Evolutionary conservation across 1,140 invertebrate species (phyloP).

Genomic region (Heliconius nattereri): DNA sequence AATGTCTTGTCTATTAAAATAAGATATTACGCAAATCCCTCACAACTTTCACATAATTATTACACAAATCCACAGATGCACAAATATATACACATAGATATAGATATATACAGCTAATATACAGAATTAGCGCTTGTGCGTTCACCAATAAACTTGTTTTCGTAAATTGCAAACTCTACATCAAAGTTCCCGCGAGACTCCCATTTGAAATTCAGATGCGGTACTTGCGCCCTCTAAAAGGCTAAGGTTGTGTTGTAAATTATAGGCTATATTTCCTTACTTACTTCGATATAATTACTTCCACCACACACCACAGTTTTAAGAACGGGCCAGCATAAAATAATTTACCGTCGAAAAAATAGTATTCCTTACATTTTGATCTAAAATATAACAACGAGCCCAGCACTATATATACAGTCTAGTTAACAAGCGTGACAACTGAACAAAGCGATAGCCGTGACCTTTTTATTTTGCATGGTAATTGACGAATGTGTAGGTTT

Average conservation of each 20-base stretch:
- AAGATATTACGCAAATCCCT: too few species aligned
- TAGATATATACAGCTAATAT: background rate
- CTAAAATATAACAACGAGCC: background rate
- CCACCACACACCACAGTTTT: too few species aligned
- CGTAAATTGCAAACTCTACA: conserved; percentile 49
- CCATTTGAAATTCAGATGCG: conserved; percentile 61
- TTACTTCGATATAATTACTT: background rate
- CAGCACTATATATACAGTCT: background rate
- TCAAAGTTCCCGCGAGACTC: conserved; percentile 49
- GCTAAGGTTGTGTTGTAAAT: conserved; percentile 24
- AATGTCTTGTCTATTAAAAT: too few species aligned
- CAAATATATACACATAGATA: background rate
- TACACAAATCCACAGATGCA: background rate
- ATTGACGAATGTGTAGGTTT: background rate
- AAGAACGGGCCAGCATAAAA: too few species aligned
- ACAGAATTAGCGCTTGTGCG: conserved; percentile 42
- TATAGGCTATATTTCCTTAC: background rate
- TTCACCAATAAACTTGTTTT: conserved; percentile 49
- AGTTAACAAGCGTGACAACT: conserved; percentile 8
- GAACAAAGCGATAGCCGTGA: conserved; percentile 1
- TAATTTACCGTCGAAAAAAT: too few species aligned
- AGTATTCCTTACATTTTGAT: too few species aligned
- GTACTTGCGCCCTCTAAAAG: conserved; percentile 40
- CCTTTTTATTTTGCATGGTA: background rate
- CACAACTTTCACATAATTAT: background rate